These are phyloP conservation scores for Malurus alboscapulatus DNA, from an alignment of 2,113 vertebrate genomes.

Conservation along the genomic window DNA sequence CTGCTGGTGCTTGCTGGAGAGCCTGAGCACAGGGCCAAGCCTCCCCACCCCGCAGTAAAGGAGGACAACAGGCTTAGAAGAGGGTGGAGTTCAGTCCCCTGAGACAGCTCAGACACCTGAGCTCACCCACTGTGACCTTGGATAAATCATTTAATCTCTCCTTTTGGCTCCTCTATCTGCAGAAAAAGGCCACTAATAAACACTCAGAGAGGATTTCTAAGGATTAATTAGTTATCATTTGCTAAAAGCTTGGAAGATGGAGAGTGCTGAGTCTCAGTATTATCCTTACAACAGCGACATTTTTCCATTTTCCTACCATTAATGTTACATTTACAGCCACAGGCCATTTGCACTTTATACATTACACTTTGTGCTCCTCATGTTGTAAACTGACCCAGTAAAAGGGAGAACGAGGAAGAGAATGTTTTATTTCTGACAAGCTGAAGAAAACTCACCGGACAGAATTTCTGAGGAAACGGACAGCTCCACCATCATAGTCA, in stretches of 20 bases:
- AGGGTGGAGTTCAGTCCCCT: neutral
- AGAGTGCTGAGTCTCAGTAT: neutral
- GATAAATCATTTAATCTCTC: conserved; percentile 44
- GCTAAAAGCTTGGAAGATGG: neutral
- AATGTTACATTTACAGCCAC: neutral
- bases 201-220: neutral
- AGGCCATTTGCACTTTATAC: neutral
- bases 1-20: neutral
- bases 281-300: neutral
- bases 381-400: neutral
- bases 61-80: neutral
- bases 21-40: neutral
- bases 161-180: neutral
- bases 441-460: conserved; percentile 72
- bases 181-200: conserved; percentile 16
- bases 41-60: neutral
- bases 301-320: neutral
- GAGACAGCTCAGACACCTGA: conserved; percentile 35
- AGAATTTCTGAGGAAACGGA: conserved; percentile 69
- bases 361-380: neutral
- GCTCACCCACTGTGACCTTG: conserved; percentile 17
- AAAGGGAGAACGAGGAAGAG: neutral
- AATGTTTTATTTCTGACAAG: neutral
- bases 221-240: conserved; percentile 6
- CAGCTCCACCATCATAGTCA: conserved; percentile 79